These are phyloP conservation scores for Drosophila quinaria DNA, from an alignment of 2,888 invertebrate genomes.

Conservation along the genomic window DNA sequence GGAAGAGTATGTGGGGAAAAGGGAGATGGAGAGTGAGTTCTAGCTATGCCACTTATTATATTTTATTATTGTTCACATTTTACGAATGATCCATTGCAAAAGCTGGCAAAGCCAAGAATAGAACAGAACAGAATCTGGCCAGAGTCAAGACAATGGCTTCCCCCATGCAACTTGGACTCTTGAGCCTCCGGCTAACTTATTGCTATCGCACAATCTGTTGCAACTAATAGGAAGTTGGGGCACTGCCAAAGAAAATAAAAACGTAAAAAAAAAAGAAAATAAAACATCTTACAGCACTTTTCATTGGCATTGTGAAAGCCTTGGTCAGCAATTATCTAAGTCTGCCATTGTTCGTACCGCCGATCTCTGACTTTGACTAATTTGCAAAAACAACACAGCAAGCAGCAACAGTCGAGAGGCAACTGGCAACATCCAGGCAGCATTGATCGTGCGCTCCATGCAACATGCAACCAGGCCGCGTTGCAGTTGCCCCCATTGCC, in stretches of 20 bases:
- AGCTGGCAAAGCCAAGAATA: neutral
- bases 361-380: slow-evolving; percentile 77
- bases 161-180: slow-evolving; percentile 27
- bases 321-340: slow-evolving; percentile 77
- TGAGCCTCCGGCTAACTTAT: slow-evolving; percentile 69
- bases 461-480: slow-evolving; percentile 33
- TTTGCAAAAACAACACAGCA: slow-evolving; percentile 58
- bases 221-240: slow-evolving; percentile 76
- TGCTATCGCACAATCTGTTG: slow-evolving; percentile 78
- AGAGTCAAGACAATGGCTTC: slow-evolving; percentile 50
- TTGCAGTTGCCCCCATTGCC: slow-evolving; percentile 51
- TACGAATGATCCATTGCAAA: slow-evolving; percentile 66
- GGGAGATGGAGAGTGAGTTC: slow-evolving; percentile 15
- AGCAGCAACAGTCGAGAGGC: slow-evolving; percentile 13
- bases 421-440: slow-evolving; percentile 24
- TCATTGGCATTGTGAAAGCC: slow-evolving; percentile 76
- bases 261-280: neutral
- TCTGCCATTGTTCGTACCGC: slow-evolving; percentile 74
- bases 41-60: slow-evolving; percentile 56
- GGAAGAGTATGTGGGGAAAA: neutral
- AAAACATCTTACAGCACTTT: slow-evolving; percentile 61
- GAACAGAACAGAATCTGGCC: slow-evolving; percentile 4
- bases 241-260: slow-evolving; percentile 1
- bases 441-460: slow-evolving; percentile 29
- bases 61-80: slow-evolving; percentile 58